These are phyloP conservation scores for Nyctibius grandis DNA, from an alignment of 2,797 vertebrate species.

Conservation along the genomic window DNA sequence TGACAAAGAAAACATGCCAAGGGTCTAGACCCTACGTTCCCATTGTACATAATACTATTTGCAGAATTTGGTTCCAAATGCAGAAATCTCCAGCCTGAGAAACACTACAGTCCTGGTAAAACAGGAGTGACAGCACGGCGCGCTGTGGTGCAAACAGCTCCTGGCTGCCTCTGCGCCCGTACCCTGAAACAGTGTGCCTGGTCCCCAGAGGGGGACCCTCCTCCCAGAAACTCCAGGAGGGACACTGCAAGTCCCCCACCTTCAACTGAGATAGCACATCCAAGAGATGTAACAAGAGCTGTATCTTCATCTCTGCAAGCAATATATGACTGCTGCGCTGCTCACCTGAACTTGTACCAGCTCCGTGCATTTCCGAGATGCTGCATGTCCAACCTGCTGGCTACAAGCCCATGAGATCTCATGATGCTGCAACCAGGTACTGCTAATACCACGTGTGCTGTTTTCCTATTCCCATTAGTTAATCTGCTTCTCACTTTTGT, in stretches of 20 bases:
- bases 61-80: background rate
- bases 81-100: background rate
- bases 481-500: background rate
- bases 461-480: background rate
- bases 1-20: background rate
- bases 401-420: background rate
- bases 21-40: background rate
- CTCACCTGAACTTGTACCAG: background rate
- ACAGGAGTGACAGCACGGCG: background rate
- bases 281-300: background rate
- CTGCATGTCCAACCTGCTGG: background rate
- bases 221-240: background rate
- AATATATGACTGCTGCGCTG: background rate
- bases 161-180: background rate
- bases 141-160: background rate
- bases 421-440: background rate
- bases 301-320: background rate
- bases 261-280: background rate
- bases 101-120: background rate
- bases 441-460: rapidly evolving
- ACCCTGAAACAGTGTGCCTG: background rate
- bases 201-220: background rate
- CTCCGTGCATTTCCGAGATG: rapidly evolving
- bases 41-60: background rate
- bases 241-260: background rate